phyloP scores from a whole-genome alignment of 2,888 invertebrate genomes.

The Drosophila cyrtoloma region DNA sequence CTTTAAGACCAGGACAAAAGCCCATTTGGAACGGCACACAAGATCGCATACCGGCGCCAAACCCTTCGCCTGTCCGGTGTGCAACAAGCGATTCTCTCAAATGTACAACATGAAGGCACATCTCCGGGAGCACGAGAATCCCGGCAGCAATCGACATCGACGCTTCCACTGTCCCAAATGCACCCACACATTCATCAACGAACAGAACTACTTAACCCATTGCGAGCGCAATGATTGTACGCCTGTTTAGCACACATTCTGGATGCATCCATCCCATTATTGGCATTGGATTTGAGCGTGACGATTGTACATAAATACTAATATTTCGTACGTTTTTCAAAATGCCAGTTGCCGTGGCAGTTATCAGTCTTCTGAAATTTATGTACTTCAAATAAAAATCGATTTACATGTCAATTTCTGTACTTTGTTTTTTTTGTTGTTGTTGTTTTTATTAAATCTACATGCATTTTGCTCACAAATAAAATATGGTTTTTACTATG shows the following conservation, averaged over 20 bases:
- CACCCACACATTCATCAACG: slow-evolving; percentile 73
- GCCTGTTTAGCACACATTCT: slow-evolving; percentile 44
- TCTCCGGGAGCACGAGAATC: slow-evolving; percentile 70
- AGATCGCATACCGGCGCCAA: slow-evolving; percentile 85
- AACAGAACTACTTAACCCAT: slow-evolving; percentile 68
- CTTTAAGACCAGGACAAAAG: slow-evolving; percentile 85
- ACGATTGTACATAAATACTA: slow-evolving; percentile 30
- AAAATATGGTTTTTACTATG: slow-evolving; percentile 74
- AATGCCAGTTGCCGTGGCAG: neutral
- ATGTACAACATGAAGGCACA: slow-evolving; percentile 79
- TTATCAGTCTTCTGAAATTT: neutral
- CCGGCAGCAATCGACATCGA: slow-evolving; percentile 71
- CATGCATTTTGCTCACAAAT: slow-evolving; percentile 80
- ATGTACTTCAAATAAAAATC: slow-evolving; percentile 26
- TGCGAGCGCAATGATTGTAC: slow-evolving; percentile 64
- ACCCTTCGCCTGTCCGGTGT: slow-evolving; percentile 71
- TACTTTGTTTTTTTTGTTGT: slow-evolving; percentile 44
- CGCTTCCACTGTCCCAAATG: slow-evolving; percentile 71
- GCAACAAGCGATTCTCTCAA: slow-evolving; percentile 76
- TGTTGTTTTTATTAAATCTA: slow-evolving; percentile 77
- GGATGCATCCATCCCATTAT: neutral
- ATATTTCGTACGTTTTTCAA: neutral
- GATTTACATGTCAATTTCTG: slow-evolving; percentile 41
- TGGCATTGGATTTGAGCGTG: slow-evolving; percentile 9
- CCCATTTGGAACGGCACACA: slow-evolving; percentile 86